Evolutionary conservation across 1,140 invertebrate genomes (phyloP), one percentile per base, ranked within the genome.

Genomic region (Heliconius melpomene): DNA sequence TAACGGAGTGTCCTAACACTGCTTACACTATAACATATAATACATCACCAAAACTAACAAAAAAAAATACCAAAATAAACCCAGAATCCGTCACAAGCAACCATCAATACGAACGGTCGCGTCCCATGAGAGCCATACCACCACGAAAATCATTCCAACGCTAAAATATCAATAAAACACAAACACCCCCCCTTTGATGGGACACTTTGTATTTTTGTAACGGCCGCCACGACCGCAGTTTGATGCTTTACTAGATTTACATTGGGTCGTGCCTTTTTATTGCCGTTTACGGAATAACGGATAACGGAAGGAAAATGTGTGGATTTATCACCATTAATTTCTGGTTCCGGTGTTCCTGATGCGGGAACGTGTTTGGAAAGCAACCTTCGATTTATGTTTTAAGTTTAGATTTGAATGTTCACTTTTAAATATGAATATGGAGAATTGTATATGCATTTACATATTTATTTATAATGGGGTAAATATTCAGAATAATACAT

Each of bases 111-210:
- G 87, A 91, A 90, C 87, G 87, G 85, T 86, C 81, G 82, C 79
- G 84, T 88, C 91, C 87, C 91, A 78, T 29, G 92, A 91, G 92
- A 86, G 85, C 86, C 89, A 86, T 93, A 90, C 86, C 86, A 87
- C 89, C 86, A 87, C 90, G 85, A 89, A 93, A 94, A 94, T 94
- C 91, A 94, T 94, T 93, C 91, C 88, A 77, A 81, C 84, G 88
- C 89, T 92, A 92, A 94, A 94, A 93, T 94, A 94, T 94, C 93
- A 94, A 94, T 94, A 94, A 94, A 93, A 93, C 87, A 93, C 90
- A 90, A 91, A 88, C 86, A 83, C 83, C 83, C 85, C 89, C 86
- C 87, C 87, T 90, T 91, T 89, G 87, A 92, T 91, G 91, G 90
- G 91, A 94, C 93, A 94, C 86, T 93, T 93, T 90, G 89, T 89